phyloP scores from a whole-genome alignment of 1,140 invertebrate species.

The Pantala flavescens region DNA sequence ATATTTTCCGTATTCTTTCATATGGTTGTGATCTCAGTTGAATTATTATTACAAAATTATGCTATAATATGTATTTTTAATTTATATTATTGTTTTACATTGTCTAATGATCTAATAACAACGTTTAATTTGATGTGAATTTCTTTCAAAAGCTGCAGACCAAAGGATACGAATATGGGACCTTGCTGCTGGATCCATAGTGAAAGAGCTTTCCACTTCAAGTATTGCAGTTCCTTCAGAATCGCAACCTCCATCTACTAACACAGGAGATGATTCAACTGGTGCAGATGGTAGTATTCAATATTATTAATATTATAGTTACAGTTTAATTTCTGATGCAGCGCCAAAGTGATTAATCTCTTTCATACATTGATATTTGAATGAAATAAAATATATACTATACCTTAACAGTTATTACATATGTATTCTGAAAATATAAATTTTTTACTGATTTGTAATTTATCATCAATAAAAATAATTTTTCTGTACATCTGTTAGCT shows the following conservation, averaged over 20 bases:
- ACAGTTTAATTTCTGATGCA: neutral
- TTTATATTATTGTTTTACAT: too few species aligned
- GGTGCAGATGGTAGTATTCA: neutral
- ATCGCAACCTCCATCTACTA: neutral
- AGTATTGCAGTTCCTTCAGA: constrained; percentile 22
- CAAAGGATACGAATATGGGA: constrained; percentile 57
- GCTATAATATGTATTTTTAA: neutral
- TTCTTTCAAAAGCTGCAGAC: constrained; percentile 53
- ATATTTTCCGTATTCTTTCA: neutral
- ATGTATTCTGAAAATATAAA: too few species aligned
- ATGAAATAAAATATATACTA: neutral
- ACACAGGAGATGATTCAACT: neutral
- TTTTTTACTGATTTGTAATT: too few species aligned
- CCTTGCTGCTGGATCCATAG: constrained; percentile 44
- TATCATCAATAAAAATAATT: too few species aligned
- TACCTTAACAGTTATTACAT: too few species aligned
- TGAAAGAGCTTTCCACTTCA: constrained; percentile 51
- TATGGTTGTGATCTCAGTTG: neutral
- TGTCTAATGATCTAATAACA: too few species aligned
- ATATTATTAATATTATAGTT: neutral
- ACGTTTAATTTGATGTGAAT: too few species aligned
- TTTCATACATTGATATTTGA: neutral
- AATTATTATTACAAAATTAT: neutral
- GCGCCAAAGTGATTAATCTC: neutral
- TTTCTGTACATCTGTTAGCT: too few species aligned